Percentiles rank a stretch among this genome's conserved stretches.
These are phyloP conservation scores for Neodontobutis hainanensis DNA, from an alignment of 2,113 vertebrate species.

Conservation along the genomic window DNA sequence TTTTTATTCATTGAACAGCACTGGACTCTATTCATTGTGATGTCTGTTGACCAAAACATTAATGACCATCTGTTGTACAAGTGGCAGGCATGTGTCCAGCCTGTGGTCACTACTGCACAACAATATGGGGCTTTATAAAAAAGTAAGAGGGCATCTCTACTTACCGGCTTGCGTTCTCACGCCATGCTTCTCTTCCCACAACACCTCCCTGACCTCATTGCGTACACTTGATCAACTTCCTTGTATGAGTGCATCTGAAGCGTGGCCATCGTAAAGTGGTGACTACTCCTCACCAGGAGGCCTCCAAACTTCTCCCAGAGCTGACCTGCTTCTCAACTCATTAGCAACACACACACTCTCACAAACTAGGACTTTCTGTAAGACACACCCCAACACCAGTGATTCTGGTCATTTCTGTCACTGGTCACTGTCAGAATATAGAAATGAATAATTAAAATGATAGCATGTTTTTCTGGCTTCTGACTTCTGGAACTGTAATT, in stretches of 20 bases:
- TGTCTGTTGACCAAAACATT: slow-evolving; percentile 26
- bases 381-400: slow-evolving; percentile 76
- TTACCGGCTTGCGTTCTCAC: slow-evolving; percentile 32
- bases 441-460: neutral
- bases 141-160: slow-evolving; percentile 42
- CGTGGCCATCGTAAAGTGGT: slow-evolving; percentile 81
- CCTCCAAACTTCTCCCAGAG: slow-evolving; percentile 69
- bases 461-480: no score
- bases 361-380: slow-evolving; percentile 1
- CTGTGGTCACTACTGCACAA: slow-evolving; percentile 22
- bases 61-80: slow-evolving; percentile 46
- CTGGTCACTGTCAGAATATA: neutral
- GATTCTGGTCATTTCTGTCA: neutral
- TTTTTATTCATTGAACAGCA: neutral
- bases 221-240: slow-evolving; percentile 58
- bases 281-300: slow-evolving; percentile 81
- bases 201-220: slow-evolving; percentile 62
- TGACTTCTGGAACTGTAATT: no score
- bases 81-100: slow-evolving; percentile 41
- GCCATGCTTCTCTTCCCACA: slow-evolving; percentile 51
- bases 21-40: neutral
- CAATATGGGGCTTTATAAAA: slow-evolving; percentile 44
- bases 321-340: slow-evolving; percentile 81
- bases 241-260: slow-evolving; percentile 69
- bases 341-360: slow-evolving; percentile 63